Evolutionary conservation across 2,797 vertebrate species (phyloP).

Genomic region (Hypotaenidia philippensis): DNA sequence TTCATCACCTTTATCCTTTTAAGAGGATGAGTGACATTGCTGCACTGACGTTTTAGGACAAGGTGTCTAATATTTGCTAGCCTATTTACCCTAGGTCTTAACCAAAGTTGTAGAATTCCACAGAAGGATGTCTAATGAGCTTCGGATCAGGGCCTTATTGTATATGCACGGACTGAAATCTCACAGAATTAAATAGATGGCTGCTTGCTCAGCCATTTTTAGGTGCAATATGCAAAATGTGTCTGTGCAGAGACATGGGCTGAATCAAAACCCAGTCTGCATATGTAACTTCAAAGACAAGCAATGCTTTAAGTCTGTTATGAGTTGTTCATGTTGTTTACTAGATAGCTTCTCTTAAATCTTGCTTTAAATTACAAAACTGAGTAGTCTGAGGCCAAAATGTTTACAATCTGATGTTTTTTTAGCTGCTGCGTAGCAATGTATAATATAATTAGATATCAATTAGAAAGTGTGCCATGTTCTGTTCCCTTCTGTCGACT

Average conservation of each 20-base stretch:
- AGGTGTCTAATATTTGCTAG: neutral
- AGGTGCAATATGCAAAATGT: slow-evolving; percentile 47
- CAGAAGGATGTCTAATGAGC: neutral
- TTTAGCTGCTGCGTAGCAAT: slow-evolving; percentile 21
- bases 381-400: slow-evolving; percentile 64
- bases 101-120: neutral
- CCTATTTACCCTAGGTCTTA: neutral
- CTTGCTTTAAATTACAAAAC: slow-evolving; percentile 60
- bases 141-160: neutral
- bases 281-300: slow-evolving; percentile 32
- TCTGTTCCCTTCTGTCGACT: slow-evolving; percentile 62
- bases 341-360: slow-evolving; percentile 47
- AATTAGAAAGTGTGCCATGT: slow-evolving; percentile 68
- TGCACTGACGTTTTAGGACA: neutral
- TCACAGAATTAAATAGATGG: neutral
- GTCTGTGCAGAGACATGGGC: slow-evolving; percentile 10
- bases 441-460: slow-evolving; percentile 71
- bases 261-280: slow-evolving; percentile 57
- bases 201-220: slow-evolving; percentile 51
- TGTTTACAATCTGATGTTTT: slow-evolving; percentile 67
- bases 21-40: neutral
- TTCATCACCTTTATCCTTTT: neutral
- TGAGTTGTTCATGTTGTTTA: slow-evolving; percentile 61
- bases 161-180: neutral
- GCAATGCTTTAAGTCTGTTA: slow-evolving; percentile 20